Evolutionary conservation across 2,113 vertebrate genomes (phyloP).

Genomic region (Pardalotus punctatus): DNA sequence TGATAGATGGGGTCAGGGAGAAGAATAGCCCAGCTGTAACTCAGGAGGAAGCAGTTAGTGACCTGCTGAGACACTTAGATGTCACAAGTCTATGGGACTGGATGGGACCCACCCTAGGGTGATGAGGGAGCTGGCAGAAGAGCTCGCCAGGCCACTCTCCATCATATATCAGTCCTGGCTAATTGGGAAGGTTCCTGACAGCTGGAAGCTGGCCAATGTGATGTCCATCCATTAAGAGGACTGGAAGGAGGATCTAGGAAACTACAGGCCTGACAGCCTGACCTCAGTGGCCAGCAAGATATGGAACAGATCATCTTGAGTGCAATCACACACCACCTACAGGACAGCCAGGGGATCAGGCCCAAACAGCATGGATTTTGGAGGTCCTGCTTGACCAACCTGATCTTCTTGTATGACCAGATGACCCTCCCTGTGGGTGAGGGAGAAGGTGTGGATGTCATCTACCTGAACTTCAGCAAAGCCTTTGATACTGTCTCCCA

Average conservation of each 20-base stretch:
- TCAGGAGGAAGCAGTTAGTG: not conserved
- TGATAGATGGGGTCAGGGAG: not conserved
- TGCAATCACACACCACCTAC: not conserved
- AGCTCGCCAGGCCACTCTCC: no score
- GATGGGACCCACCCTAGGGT: no score
- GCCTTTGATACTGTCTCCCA: not conserved
- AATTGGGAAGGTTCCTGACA: no score
- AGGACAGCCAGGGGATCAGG: not conserved
- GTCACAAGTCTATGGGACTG: not conserved
- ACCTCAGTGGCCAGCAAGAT: not conserved
- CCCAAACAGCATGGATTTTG: not conserved
- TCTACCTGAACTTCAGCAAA: not conserved
- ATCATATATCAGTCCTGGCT: no score
- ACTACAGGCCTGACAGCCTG: not conserved
- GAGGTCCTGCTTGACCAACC: not conserved
- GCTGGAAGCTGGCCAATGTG: not conserved
- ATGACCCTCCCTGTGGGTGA: not conserved
- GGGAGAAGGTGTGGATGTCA: not conserved
- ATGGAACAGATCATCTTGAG: not conserved
- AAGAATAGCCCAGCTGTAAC: not conserved
- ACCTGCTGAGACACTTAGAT: not conserved
- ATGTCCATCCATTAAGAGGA: not conserved
- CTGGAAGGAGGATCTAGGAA: not conserved
- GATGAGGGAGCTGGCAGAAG: no score
- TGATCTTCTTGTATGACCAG: not conserved